A percentile compares a stretch with the other conserved stretches of the same genome.
phyloP scores from a whole-genome alignment of 1,140 invertebrate species.

The Pogonomyrmex barbatus region DNA sequence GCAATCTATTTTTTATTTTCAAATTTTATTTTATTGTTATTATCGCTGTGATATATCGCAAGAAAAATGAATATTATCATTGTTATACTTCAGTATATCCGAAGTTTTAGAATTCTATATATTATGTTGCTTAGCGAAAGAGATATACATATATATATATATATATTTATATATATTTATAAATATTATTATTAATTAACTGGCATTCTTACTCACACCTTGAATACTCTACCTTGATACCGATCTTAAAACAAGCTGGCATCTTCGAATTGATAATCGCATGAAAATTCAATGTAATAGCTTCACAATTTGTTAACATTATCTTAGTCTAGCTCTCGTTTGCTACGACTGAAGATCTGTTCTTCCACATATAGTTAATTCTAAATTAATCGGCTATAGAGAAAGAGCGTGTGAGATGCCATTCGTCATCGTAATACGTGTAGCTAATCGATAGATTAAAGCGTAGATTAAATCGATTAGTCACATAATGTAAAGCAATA shows the following conservation, averaged over 20 bases:
- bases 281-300: conserved; percentile 69
- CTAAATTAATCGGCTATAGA: conserved; percentile 77
- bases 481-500: conserved; percentile 75
- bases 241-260: conserved; percentile 66
- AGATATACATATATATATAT: conserved; percentile 24
- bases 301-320: conserved; percentile 71
- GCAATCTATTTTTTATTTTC: conserved; percentile 59
- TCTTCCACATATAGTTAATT: conserved; percentile 83
- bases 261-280: conserved; percentile 69
- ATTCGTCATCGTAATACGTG: conserved; percentile 74
- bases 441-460: conserved; percentile 72
- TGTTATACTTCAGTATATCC: conserved; percentile 70
- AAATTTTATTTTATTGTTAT: conserved; percentile 73
- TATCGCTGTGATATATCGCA: conserved; percentile 77
- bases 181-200: conserved; percentile 61
- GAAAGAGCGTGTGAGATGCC: conserved; percentile 72
- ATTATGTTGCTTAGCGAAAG: conserved; percentile 58
- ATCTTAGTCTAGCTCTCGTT: conserved; percentile 77
- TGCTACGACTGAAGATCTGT: conserved; percentile 81
- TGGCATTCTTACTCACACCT: conserved; percentile 76
- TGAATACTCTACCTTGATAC: conserved; percentile 59
- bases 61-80: conserved; percentile 64
- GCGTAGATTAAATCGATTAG: conserved; percentile 75
- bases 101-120: conserved; percentile 69
- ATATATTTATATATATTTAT: not conserved